phyloP scores from a whole-genome alignment of 2,888 invertebrate species.

The Coenonympha glycerion region DNA sequence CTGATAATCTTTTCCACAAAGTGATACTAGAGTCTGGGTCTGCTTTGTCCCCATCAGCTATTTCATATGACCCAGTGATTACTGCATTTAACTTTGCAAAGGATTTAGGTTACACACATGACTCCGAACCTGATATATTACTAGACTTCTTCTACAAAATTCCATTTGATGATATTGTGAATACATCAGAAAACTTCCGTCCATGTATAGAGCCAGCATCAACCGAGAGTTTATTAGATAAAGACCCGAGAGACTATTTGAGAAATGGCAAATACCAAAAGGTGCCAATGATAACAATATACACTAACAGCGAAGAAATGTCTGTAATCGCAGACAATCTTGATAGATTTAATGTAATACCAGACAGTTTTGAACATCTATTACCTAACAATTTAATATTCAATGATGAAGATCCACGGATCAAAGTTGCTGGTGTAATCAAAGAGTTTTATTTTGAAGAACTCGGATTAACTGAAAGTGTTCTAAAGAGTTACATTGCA shows the following conservation, averaged over 20 bases:
- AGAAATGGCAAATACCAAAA: conserved; percentile 40
- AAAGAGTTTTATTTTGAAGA: conserved; percentile 53
- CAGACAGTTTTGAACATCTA: conserved; percentile 43
- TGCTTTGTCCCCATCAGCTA: conserved; percentile 48
- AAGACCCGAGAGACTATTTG: conserved; percentile 47
- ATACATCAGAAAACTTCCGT: conserved; percentile 38
- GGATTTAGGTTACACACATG: conserved; percentile 59
- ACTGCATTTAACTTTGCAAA: conserved; percentile 52
- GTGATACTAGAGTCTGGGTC: conserved; percentile 62
- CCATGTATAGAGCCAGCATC: conserved; percentile 52
- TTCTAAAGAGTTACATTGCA: conserved; percentile 40
- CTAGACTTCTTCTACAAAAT: conserved; percentile 41
- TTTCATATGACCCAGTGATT: conserved; percentile 44
- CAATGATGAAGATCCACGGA: conserved; percentile 34
- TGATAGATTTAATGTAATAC: conserved; percentile 35
- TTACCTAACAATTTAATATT: conserved; percentile 56
- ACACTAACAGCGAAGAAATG: conserved; percentile 38
- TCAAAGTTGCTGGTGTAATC: conserved; percentile 45
- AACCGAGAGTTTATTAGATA: conserved; percentile 38
- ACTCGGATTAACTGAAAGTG: conserved; percentile 27
- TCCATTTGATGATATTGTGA: conserved; percentile 33
- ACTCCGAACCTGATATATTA: conserved; percentile 34
- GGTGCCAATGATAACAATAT: conserved; percentile 51
- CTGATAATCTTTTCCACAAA: conserved; percentile 49
- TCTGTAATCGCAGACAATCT: conserved; percentile 34